These are phyloP conservation scores for Umimayanthus chanpuru DNA, from an alignment of 92 coral and sea anemone species.

Conservation along the genomic window DNA sequence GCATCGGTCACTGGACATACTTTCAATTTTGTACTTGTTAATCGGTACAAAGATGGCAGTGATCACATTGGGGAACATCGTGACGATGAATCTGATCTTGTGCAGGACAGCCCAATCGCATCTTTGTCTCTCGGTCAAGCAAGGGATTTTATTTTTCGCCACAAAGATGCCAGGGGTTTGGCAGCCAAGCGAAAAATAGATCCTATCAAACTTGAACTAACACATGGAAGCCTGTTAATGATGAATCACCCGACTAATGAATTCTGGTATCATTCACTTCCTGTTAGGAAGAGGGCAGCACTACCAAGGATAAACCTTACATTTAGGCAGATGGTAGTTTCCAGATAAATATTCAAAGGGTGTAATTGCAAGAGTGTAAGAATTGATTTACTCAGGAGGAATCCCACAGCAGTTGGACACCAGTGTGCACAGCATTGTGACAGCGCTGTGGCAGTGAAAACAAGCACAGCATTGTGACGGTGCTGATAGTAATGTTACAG, in stretches of 20 bases:
- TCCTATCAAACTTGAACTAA: slow-evolving; percentile 69
- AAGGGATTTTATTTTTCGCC: slow-evolving; percentile 85
- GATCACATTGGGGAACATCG: slow-evolving; percentile 91
- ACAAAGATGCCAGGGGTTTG: slow-evolving; percentile 75
- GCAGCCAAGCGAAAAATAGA: slow-evolving; percentile 63
- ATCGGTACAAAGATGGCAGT: slow-evolving; percentile 82
- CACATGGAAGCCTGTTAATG: slow-evolving; percentile 75
- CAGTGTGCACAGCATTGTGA: too few relatives aligned
- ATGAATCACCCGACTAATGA: slow-evolving; percentile 84
- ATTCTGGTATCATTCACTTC: slow-evolving; percentile 86
- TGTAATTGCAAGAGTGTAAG: too few relatives aligned
- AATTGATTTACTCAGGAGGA: too few relatives aligned
- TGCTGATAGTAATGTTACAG: too few relatives aligned
- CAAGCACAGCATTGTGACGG: too few relatives aligned
- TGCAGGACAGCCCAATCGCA: slow-evolving; percentile 70
- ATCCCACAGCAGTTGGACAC: too few relatives aligned
- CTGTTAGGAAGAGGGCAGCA: slow-evolving; percentile 66
- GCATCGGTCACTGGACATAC: slow-evolving; percentile 51
- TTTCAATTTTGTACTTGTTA: slow-evolving; percentile 86
- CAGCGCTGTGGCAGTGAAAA: too few relatives aligned
- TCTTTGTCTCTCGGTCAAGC: slow-evolving; percentile 80
- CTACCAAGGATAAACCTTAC: slow-evolving; percentile 81
- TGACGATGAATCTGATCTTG: slow-evolving; percentile 78
- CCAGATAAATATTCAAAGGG: slow-evolving; percentile 5
- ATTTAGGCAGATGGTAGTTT: slow-evolving; percentile 71